These are phyloP conservation scores for Hyles euphorbiae DNA, from an alignment of 1,140 invertebrate species.

Conservation along the genomic window DNA sequence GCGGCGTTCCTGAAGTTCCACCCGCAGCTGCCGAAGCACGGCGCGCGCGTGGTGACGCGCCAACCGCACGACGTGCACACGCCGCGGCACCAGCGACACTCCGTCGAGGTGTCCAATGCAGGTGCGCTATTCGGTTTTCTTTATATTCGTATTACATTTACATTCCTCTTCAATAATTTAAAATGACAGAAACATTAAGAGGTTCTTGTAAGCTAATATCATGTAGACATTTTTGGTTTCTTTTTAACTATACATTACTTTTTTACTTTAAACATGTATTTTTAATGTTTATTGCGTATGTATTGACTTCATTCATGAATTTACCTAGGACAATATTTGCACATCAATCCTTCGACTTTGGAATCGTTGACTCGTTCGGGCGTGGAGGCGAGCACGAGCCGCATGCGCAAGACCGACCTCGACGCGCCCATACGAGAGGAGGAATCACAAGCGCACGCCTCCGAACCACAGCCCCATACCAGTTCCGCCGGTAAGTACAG, in stretches of 20 bases:
- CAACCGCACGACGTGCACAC: conserved; percentile 62
- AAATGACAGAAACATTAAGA: no score
- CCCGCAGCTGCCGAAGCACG: conserved; percentile 88
- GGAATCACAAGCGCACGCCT: conserved; percentile 48
- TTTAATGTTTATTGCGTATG: no score
- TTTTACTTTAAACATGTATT: no score
- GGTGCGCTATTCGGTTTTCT: conserved; percentile 42
- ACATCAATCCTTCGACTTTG: conserved; percentile 86
- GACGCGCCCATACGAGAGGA: conserved; percentile 76
- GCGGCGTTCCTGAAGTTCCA: conserved; percentile 97
- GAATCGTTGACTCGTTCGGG: conserved; percentile 86
- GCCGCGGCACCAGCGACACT: conserved; percentile 83
- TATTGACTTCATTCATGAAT: no score
- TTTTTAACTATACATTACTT: no score
- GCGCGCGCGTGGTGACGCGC: conserved; percentile 83
- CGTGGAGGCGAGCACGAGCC: conserved; percentile 81
- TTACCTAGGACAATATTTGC: conserved; percentile 79
- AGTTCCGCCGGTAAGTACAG: no score
- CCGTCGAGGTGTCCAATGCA: conserved; percentile 89
- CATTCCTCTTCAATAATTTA: no score
- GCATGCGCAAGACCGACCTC: conserved; percentile 70
- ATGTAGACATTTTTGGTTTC: no score
- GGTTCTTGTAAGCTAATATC: no score
- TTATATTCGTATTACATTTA: no score
- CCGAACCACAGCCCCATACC: no score